Evolutionary conservation across 2,113 vertebrate genomes (phyloP), one percentile per base, ranked within the genome.

Genomic region (Pelusios castaneus): DNA sequence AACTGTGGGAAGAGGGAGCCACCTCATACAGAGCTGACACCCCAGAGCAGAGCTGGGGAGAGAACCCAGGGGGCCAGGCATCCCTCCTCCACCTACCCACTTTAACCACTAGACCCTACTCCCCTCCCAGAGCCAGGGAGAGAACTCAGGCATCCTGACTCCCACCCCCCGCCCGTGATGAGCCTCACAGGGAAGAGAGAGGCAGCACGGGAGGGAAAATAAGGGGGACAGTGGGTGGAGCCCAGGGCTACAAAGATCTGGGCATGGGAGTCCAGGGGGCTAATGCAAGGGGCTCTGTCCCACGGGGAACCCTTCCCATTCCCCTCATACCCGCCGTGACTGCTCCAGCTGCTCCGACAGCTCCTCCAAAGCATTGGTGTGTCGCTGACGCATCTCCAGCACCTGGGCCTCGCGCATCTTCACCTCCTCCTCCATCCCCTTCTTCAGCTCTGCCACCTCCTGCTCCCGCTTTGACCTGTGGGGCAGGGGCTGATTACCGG

Each of bases 311-410:
- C 34, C 63, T 70, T 70, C 60, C 63, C 63, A 16, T 67, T 14
- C 13, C 29, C 16, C 2, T 86, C 98, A 29, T 94, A 99, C 99
- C 94, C 99, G 98, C 63, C 99, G 98, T 91, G 98, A 98, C 88
- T 99, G 99, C 93, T 99, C 99, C 90, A 99, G 97, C 97, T 99
- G 99, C 60, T 99, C 99, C 2, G 98, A 98, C 45, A 99, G 97
- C 86, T 95, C 98, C 89, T 99, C 99, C 70, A 99, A 97, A 4
- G 98, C 97, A 38, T 97, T 91, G 10, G 98, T 97, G 56, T 99
- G 99, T 67, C 99, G 98, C 90, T 99, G 98, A 56, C 99, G 89
- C 89, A 99, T 97, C 80, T 99, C 99, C n/a, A 98, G 98, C 4
- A 99, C 97, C 8, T 98, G 98, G 24, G 78, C 90, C 90, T 99